Evolutionary conservation across 2,113 vertebrate species (phyloP).

Genomic region (Cnemophilus loriae): DNA sequence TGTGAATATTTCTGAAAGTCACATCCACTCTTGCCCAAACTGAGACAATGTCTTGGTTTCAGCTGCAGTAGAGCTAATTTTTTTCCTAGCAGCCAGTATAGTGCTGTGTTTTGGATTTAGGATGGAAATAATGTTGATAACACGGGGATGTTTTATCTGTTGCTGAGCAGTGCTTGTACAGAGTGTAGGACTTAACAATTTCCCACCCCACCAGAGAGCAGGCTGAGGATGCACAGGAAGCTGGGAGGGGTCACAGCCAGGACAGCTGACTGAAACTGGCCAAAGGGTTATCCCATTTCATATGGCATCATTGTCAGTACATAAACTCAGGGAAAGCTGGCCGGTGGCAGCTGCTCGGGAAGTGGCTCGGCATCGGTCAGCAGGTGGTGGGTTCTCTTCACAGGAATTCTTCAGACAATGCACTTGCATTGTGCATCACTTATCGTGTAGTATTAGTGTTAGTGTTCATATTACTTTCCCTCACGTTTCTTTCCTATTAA

Average conservation of each 20-base stretch:
- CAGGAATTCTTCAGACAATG: not conserved
- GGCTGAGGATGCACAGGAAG: not conserved
- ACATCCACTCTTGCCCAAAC: not conserved
- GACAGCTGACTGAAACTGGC: not conserved
- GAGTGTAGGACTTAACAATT: not conserved
- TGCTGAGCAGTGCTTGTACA: not conserved
- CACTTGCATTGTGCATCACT: not conserved
- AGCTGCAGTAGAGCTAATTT: not conserved
- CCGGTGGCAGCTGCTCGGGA: not conserved
- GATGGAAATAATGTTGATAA: not conserved
- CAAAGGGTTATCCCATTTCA: not conserved
- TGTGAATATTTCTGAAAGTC: not conserved
- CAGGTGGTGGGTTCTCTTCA: not conserved
- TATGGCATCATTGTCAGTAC: not conserved
- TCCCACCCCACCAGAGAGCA: not conserved
- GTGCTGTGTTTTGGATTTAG: not conserved
- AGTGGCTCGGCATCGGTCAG: not conserved
- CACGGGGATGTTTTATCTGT: not conserved
- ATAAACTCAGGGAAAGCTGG: not conserved
- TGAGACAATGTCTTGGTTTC: not conserved
- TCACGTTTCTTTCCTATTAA: not conserved
- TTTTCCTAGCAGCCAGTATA: not conserved
- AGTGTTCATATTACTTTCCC: not conserved
- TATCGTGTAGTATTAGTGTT: not conserved
- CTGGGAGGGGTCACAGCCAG: not conserved